Evolutionary conservation across 2,797 vertebrate species (phyloP), one percentile per base, ranked within the genome.

Genomic region (Arctocebus calabarensis): DNA sequence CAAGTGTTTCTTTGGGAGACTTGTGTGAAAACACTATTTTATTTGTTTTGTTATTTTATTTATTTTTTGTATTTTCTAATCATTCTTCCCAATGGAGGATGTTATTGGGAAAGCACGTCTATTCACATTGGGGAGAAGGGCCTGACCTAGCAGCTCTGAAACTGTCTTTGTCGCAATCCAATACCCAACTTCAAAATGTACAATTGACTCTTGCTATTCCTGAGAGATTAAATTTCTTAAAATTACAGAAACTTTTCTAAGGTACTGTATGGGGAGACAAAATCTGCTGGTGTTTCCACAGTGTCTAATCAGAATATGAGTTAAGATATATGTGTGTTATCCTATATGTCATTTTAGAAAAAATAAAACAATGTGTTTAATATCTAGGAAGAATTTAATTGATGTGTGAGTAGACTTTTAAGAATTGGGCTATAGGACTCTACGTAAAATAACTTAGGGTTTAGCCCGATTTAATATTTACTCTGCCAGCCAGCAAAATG

Each of bases 151-250:
- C 97, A 98, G 98, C 98, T 98, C 98, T 98, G 98, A 98, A 98
- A 98, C 98, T 97, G 98, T 99, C 98, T 98, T 99, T 99, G 98
- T 98, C 98, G 98, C 98, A 98, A 98, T 99, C 98, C 98, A 99
- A 98, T 98, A 98, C 98, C 98, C 98, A 99, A 98, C 98, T 99
- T 98, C 98, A 98, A 98, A 98, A 98, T 98, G 98, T 98, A 98
- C 98, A 99, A 98, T 99, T 99, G 98, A 98, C 98, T 98, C 98
- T 98, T 96, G 94, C 93, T 96, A 96, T 91, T 97, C 97, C 85
- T 88, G n/a, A 94, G 90, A 95, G 34, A 97, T 84, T 97, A 95
- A 97, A 98, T 97, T 98, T 98, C 97, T 97, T 5, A 29, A 48
- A 71, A 62, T 45, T 52, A 40, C 27, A 77, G 25, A 92, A 96